Conservation (phyloP, 2,113 vertebrate genomes). For the Limnothrissa miodon region DNA sequence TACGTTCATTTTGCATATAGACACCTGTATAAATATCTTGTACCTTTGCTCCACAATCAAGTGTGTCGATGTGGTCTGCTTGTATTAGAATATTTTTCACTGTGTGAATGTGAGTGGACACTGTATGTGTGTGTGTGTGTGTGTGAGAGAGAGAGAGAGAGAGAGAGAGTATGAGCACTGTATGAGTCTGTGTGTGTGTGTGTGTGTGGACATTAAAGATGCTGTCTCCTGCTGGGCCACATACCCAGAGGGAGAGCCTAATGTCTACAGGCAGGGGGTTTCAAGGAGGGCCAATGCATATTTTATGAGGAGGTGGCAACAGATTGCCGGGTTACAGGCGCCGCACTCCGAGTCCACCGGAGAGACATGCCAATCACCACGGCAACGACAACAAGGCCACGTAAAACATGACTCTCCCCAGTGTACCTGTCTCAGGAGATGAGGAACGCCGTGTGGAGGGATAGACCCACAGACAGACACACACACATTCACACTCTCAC, state of each 20-base stretch:
- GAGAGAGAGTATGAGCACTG: too few species aligned
- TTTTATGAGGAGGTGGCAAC: constrained; percentile 38
- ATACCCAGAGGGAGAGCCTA: neutral
- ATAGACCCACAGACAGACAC: neutral
- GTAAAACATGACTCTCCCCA: neutral
- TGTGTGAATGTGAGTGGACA: neutral
- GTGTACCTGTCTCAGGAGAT: neutral
- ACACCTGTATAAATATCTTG: too few species aligned
- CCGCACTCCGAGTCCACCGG: neutral
- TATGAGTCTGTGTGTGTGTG: neutral
- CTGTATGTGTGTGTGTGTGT: too few species aligned
- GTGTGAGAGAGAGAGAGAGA: too few species aligned
- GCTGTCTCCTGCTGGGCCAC: constrained; percentile 10
- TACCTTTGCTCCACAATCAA: too few species aligned
- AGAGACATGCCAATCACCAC: neutral
- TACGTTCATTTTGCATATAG: neutral
- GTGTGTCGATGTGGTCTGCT: neutral
- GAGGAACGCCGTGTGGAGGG: neutral
- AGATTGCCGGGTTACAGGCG: constrained; percentile 33
- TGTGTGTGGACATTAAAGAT: neutral
- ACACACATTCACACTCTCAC: neutral
- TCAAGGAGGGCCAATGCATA: constrained; percentile 27
- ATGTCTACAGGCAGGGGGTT: neutral
- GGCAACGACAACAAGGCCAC: neutral
- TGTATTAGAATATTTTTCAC: too few species aligned